Evolutionary conservation across 2,113 vertebrate species (phyloP).

Genomic region (Lanius collurio): DNA sequence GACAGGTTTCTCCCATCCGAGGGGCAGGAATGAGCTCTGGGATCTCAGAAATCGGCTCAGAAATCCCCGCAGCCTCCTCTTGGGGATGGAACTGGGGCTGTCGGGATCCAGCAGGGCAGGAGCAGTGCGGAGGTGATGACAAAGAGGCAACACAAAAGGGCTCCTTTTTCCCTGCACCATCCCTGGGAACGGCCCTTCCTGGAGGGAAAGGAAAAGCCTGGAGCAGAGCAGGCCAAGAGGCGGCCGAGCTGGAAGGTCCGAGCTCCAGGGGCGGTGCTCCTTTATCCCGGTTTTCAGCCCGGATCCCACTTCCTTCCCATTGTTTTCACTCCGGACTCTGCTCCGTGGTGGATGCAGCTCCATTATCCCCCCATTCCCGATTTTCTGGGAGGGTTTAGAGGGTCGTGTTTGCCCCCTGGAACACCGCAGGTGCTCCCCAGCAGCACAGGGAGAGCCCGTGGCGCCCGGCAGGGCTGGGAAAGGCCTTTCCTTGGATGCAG

Average conservation of each 20-base stretch:
- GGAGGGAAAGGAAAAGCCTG: neutral
- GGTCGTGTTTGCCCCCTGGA: rapidly evolving
- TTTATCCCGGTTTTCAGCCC: neutral
- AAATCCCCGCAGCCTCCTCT: neutral
- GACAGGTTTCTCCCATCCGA: neutral
- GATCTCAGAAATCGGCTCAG: neutral
- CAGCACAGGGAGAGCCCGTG: neutral
- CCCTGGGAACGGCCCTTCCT: neutral
- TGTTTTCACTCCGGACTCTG: neutral
- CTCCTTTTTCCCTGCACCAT: neutral
- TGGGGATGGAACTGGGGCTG: neutral
- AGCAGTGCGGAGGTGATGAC: neutral
- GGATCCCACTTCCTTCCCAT: neutral
- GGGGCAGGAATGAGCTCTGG: neutral
- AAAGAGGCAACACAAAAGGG: neutral
- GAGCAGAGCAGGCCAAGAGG: neutral
- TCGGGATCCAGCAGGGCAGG: neutral
- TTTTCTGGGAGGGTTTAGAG: neutral
- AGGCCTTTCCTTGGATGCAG: neutral
- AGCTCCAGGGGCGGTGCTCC: neutral
- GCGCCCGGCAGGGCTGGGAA: neutral
- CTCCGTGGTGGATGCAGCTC: neutral
- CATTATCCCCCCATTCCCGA: rapidly evolving
- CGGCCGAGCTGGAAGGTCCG: neutral
- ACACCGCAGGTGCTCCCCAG: neutral